Percentiles rank a stretch among this genome's conserved stretches.
Conservation (phyloP, 1,140 invertebrate species). For the Meteorus sp. region DNA sequence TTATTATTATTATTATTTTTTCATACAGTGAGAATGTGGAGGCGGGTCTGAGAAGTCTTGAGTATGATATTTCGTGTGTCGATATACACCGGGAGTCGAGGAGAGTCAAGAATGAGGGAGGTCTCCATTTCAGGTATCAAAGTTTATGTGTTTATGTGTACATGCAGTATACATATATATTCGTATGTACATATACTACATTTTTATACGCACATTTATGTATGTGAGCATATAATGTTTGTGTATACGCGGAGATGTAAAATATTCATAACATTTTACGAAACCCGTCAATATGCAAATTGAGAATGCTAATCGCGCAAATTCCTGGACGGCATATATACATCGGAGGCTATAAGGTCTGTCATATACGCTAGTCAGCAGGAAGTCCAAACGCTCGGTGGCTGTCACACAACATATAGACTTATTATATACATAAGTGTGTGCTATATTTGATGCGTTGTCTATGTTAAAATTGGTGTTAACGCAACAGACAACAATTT, state of each 20-base stretch:
- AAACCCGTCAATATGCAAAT: constrained; percentile 61
- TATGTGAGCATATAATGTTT: not conserved
- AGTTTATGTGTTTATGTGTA: not conserved
- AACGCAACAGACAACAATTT: not conserved
- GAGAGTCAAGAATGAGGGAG: constrained; percentile 1
- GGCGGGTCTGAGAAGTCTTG: not conserved
- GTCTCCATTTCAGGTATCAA: constrained; percentile 6
- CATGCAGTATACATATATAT: too few relatives aligned
- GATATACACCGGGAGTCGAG: not conserved
- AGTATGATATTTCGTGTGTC: not conserved
- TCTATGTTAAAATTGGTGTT: not conserved
- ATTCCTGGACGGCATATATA: constrained; percentile 37
- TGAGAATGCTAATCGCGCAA: constrained; percentile 54
- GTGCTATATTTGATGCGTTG: not conserved
- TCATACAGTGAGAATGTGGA: not conserved
- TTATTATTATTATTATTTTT: not conserved
- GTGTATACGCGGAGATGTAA: constrained; percentile 38
- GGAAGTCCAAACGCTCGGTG: constrained; percentile 8
- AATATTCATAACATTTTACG: constrained; percentile 61
- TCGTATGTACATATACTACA: too few relatives aligned
- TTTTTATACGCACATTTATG: constrained; percentile 7
- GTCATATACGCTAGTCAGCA: constrained; percentile 30
- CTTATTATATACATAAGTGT: constrained; percentile 16
- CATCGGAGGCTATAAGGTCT: constrained; percentile 50
- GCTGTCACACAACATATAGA: constrained; percentile 1